Base-by-base conservation (phyloP, 1,140 invertebrate species). In the Lysiphlebus fabarum region DNA sequence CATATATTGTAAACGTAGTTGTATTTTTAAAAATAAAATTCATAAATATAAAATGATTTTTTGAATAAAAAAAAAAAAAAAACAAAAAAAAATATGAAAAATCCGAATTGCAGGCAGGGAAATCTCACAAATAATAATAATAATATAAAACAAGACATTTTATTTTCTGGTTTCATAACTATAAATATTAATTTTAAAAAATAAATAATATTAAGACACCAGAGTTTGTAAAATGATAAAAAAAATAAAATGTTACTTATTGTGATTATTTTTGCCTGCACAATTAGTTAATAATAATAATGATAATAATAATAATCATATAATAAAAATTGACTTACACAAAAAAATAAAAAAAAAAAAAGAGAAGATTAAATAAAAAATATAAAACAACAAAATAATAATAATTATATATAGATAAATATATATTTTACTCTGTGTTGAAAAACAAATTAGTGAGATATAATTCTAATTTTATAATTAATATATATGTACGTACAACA, bases 401-500 rank as follows among this genome's bases (percentile, higher is more conserved):
- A 40, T 49, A 50, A 41, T 41, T 33, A 53, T 53, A 26, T 2
- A 40, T 33, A 36, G 43, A 38, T 44, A 40, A 43, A 60, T 26
- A 26, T 53, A 47, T 49, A 53, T 53, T 47, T 48, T 58, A 62
- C 56, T 58, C 56, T 62, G 61, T 56, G 54, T 26, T 26, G 4
- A 58, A 54, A 50, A n/a, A 36, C 58, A 58, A 49, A 58, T 61
- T 45, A 54, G 62, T 61, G 62, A 64, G 58, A 26, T 26, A 60
- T 60, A n/a, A 58, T 51, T 61, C 56, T 64, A 44, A 33, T 9
- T 45, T 45, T 45, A 42, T 44, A 55, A 41, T 38, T 60, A 56
- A 33, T 49, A 58, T 47, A 59, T 54, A 59, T 59, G 40, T 41
- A 59, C 37, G 42, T 6, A 12, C 47, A 36, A 12, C 47, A 36